Conservation (phyloP, 2,113 vertebrate genomes). For the Elephas maximus region DNA sequence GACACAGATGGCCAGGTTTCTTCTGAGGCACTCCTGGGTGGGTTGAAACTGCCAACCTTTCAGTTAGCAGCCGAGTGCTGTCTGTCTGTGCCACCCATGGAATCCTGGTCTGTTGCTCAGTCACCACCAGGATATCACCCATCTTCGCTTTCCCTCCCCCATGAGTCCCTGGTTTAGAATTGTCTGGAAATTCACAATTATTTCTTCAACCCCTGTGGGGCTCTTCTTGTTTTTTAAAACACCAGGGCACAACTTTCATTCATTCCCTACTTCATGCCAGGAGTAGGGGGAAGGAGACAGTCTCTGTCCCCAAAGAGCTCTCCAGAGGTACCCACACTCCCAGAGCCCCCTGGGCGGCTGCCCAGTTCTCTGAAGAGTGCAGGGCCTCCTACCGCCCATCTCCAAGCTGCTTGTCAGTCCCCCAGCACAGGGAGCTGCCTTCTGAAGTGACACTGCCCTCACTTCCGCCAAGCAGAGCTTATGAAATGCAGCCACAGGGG, state of each 20-base stretch:
- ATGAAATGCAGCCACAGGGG: neutral
- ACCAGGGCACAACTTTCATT: neutral
- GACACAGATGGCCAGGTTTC: neutral
- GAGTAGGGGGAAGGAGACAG: neutral
- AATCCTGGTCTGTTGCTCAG: neutral
- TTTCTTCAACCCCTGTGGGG: neutral
- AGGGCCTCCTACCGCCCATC: neutral
- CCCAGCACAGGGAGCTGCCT: neutral
- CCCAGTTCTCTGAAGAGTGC: neutral
- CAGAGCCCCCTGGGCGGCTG: neutral
- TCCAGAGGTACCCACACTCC: neutral
- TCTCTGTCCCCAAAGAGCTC: neutral
- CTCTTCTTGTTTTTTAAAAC: neutral
- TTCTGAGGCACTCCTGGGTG: neutral
- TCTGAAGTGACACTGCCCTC: neutral
- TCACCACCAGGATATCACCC: neutral
- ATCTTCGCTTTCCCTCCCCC: neutral
- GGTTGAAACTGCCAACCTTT: neutral
- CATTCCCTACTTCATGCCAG: neutral
- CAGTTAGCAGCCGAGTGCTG: neutral
- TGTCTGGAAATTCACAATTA: neutral
- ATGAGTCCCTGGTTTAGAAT: slow-evolving; percentile 33
- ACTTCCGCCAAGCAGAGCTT: slow-evolving; percentile 19
- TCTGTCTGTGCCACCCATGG: neutral
- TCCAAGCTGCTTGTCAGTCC: neutral